Evolutionary conservation across 2,888 invertebrate genomes (phyloP).

Genomic region (Agriopis aurantiaria): DNA sequence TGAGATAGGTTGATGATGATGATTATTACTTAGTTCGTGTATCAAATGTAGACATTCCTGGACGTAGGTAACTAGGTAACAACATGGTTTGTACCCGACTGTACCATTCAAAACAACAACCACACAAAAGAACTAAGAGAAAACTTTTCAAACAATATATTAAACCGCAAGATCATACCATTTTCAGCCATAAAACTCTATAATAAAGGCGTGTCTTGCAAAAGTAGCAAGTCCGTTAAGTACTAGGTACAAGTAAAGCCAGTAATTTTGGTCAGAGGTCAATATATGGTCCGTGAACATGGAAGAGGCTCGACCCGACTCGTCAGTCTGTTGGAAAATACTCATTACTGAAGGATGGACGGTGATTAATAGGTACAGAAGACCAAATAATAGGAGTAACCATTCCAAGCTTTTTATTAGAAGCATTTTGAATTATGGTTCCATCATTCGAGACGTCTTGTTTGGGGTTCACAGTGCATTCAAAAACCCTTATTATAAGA

Average conservation of each 20-base stretch:
- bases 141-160: constrained; percentile 20
- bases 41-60: too few species aligned
- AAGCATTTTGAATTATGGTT: background rate
- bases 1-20: too few species aligned
- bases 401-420: background rate
- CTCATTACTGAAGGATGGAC: background rate
- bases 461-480: too few species aligned
- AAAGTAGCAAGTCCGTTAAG: background rate
- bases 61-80: too few species aligned
- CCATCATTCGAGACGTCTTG: background rate
- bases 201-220: background rate
- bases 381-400: background rate
- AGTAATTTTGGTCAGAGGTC: constrained; percentile 34
- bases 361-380: background rate
- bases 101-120: constrained; percentile 26
- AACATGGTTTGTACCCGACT: constrained; percentile 1
- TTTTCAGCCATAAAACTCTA: background rate
- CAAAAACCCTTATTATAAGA: too few species aligned
- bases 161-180: background rate
- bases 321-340: background rate
- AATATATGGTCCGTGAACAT: constrained; percentile 47
- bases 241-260: background rate
- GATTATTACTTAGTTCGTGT: too few species aligned
- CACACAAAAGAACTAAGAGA: constrained; percentile 33
- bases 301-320: constrained; percentile 40